Evolutionary conservation across 1,140 invertebrate species (phyloP), one percentile per base, ranked within the genome.

Genomic region (Drosophila nigrodunni): DNA sequence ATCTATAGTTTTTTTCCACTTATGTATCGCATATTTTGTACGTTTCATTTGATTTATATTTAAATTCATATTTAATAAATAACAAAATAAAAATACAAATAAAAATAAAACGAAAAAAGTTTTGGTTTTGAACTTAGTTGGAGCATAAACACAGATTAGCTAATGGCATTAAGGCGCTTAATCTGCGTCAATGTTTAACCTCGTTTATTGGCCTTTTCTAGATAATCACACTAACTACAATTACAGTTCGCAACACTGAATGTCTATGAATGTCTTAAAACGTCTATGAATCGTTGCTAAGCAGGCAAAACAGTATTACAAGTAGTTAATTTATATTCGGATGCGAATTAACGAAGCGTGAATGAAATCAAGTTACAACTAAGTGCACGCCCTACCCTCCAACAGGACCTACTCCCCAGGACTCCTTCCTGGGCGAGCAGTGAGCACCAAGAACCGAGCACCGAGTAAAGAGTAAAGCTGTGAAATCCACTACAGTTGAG

Each of bases 11-110:
- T 61, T 59, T 61, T 68, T 64, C 37, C 41, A 72, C 72, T 75
- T 76, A 76, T 82, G 80, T 82, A 65, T 58, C 67, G 52, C 78
- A 82, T 35, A 49, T 72, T 82, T 78, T 76, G 43, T 76, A 82
- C 61, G 34, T 78, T 82, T 78, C 25, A 55, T 82, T 80, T 76
- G 54, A 50, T 72, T 30, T 30, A 30, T 54, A 50, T 72, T 35
- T 76, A 71, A 82, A 76, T 76, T 67, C 68, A 78, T 82, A 82
- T 58, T 70, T 74, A 70, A 82, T 78, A 41, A 82, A 75, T 52
- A 74, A 30, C 25, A n/a, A 35, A 77, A 64, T 82, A 82, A 67
- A 74, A 66, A 68, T 79, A 47, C 11, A 35, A 77, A 64, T 82
- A 82, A 67, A 74, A 66, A 68, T 79, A 47, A 50, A 64, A 66